These are phyloP conservation scores for Pedetes capensis DNA, from an alignment of 2,113 vertebrate genomes.

Conservation along the genomic window DNA sequence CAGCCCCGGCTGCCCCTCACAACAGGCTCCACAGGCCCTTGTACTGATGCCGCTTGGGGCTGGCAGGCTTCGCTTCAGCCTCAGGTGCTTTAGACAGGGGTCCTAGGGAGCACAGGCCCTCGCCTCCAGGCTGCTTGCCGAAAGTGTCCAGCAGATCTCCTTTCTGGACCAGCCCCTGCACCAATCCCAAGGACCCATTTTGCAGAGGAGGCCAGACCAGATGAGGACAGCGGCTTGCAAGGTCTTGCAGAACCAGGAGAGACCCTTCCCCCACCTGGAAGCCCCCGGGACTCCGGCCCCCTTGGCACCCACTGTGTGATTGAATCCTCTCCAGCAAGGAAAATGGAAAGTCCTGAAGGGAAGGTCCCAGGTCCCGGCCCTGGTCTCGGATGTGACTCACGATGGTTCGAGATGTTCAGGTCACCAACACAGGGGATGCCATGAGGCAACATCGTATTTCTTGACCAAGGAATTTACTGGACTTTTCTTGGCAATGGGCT, in stretches of 20 bases:
- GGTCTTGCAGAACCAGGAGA: background rate
- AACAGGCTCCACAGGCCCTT: background rate
- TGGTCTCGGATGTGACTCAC: background rate
- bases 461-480: background rate
- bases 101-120: background rate
- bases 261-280: background rate
- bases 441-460: background rate
- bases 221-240: rapidly evolving
- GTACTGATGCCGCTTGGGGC: background rate
- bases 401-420: background rate
- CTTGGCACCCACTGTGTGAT: rapidly evolving
- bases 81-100: background rate
- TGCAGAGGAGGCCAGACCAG: background rate
- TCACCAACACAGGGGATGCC: background rate
- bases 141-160: background rate
- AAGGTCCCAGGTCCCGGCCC: background rate
- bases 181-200: rapidly evolving
- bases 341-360: background rate
- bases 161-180: too few species aligned
- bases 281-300: background rate
- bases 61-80: background rate
- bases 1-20: background rate
- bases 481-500: background rate
- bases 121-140: background rate
- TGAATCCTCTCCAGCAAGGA: background rate